Evolutionary conservation across 1,140 invertebrate genomes (phyloP).

Genomic region (Oryzaephilus surinamensis): DNA sequence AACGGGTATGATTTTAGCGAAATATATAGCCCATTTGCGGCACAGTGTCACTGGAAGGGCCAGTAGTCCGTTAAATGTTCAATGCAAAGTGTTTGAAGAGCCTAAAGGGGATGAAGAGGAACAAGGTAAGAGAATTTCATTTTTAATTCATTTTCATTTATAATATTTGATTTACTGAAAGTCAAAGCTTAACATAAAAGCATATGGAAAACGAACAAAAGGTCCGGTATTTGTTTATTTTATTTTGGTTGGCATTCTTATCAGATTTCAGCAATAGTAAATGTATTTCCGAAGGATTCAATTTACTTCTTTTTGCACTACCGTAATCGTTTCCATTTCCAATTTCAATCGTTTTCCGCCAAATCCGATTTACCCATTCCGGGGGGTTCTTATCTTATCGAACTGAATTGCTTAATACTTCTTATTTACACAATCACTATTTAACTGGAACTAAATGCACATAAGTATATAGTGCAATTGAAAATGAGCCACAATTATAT

Average conservation of each 20-base stretch:
- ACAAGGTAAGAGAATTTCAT: conserved; percentile 19
- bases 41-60: conserved; percentile 40
- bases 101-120: conserved; percentile 18
- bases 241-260: too few relatives aligned
- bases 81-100: conserved; percentile 22
- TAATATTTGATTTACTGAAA: too few relatives aligned
- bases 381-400: conserved; percentile 17
- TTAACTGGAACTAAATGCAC: too few relatives aligned
- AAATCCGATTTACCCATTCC: conserved; percentile 26
- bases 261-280: too few relatives aligned
- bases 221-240: too few relatives aligned
- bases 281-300: too few relatives aligned
- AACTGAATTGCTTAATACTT: conserved; percentile 15
- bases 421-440: not conserved
- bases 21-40: conserved; percentile 40
- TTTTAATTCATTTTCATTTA: too few relatives aligned
- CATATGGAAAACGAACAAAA: too few relatives aligned
- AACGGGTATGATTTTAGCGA: conserved; percentile 39
- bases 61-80: conserved; percentile 38
- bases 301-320: too few relatives aligned
- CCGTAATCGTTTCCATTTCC: conserved; percentile 23
- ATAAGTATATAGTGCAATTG: not conserved
- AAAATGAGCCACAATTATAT: not conserved
- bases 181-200: too few relatives aligned
- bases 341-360: conserved; percentile 27